Base-by-base conservation (phyloP, 2,888 invertebrate species). In the Ormyrus pomaceus region DNA sequence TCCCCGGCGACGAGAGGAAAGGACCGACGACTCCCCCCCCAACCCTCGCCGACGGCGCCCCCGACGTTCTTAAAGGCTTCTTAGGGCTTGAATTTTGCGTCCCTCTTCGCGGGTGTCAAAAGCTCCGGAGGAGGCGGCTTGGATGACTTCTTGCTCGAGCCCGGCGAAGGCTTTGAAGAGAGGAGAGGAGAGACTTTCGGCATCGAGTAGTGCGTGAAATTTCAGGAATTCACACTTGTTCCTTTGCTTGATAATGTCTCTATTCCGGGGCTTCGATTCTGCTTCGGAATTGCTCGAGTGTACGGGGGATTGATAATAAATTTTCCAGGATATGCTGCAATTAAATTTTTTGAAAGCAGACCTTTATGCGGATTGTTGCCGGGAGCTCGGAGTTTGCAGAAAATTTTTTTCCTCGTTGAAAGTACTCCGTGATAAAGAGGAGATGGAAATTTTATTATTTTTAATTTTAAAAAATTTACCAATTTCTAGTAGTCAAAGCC, bases 31-130 rank as follows among this genome's bases (percentile, higher is more conserved):
- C 19, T 19, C 19, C 19, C 58, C 11, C 3, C 48, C 48, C 56
- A n/a, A n/a, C 19, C 19, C 19, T 0, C 55, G 53, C 34, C 56
- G 13, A 0, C 53, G 45, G 19, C 19, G 59, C 85, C 86, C 34
- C 86, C 85, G 83, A 81, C 85, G 86, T 90, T 90, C 89, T 90
- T 90, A 89, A 89, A 90, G 87, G 89, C 88, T 90, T 90, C 89
- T 90, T 90, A 88, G 87, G 88, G 85, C 11, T 34, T 86, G 87
- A 90, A 87, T 89, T 89, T 89, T 90, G 88, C 34, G 34, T 89
- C 88, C 86, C 85, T 86, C 82, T 84, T 82, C 59, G 56, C 13
- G 61, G 64, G 69, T 80, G 80, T 73, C 77, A 53, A 77, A 65
- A 48, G 53, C 68, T 53, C 34, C 34, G 45, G 46, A 50, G 51